Conservation (phyloP, 1,140 invertebrate species). For the Acromyrmex charruanus region DNA sequence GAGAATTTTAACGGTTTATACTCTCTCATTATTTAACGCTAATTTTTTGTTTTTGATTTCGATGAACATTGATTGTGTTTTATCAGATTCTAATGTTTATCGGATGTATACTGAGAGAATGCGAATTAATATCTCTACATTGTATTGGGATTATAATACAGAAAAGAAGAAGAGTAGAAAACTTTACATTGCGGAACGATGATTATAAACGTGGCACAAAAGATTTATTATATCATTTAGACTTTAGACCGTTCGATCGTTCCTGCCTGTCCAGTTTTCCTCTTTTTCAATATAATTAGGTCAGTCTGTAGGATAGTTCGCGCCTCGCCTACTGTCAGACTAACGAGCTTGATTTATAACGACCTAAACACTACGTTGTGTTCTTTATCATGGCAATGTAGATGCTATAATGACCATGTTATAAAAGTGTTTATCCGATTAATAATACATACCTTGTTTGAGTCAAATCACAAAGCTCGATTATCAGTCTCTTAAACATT, state of each 20-base stretch:
- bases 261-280: slow-evolving; percentile 2
- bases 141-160: not conserved
- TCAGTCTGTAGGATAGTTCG: slow-evolving; percentile 35
- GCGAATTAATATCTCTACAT: not conserved
- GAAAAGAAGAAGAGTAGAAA: not conserved
- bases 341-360: slow-evolving; percentile 73
- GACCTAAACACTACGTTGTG: slow-evolving; percentile 55
- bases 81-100: not conserved
- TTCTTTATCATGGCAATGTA: slow-evolving; percentile 49
- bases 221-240: slow-evolving; percentile 32
- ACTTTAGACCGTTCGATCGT: slow-evolving; percentile 26
- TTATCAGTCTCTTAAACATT: not conserved
- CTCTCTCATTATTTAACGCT: not conserved
- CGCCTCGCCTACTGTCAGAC: not conserved
- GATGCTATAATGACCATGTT: slow-evolving; percentile 14
- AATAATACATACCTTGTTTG: slow-evolving; percentile 36
- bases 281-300: slow-evolving; percentile 65
- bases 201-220: not conserved
- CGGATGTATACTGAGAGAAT: not conserved
- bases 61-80: not conserved
- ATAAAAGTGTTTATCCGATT: slow-evolving; percentile 55
- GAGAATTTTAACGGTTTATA: not conserved
- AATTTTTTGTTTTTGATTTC: not conserved
- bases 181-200: not conserved
- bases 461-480: not conserved